Conservation (phyloP, 2,888 invertebrate species). For the Nomada ferruginata region DNA sequence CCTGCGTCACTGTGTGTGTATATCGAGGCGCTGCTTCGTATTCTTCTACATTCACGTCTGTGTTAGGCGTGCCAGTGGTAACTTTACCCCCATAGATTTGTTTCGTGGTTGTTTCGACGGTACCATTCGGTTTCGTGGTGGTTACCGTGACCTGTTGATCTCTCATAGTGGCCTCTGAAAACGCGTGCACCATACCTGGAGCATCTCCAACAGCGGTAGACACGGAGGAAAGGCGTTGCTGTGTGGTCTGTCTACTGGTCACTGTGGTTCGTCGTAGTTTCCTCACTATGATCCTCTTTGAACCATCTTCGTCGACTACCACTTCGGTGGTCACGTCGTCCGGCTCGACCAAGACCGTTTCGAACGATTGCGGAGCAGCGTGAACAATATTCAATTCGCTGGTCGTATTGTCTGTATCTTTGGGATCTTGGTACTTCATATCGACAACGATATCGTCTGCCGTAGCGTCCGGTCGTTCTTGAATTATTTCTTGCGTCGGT, state of each 20-base stretch:
- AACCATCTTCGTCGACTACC: conserved; percentile 91
- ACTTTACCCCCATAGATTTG: conserved; percentile 88
- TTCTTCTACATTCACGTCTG: conserved; percentile 88
- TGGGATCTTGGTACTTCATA: conserved; percentile 88
- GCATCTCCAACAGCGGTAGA: conserved; percentile 86
- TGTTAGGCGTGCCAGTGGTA: conserved; percentile 87
- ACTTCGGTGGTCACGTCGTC: conserved; percentile 93
- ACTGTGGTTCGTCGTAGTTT: conserved; percentile 89
- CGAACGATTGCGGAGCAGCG: conserved; percentile 90
- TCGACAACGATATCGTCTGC: conserved; percentile 89
- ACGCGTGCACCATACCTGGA: conserved; percentile 87
- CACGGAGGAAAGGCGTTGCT: conserved; percentile 86
- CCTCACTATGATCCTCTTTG: conserved; percentile 91
- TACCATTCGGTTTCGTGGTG: conserved; percentile 87
- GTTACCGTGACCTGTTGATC: conserved; percentile 88
- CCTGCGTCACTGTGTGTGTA: conserved; percentile 86
- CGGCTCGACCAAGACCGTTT: conserved; percentile 92
- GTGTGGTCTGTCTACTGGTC: conserved; percentile 87
- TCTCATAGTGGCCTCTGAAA: conserved; percentile 89
- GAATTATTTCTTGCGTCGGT: conserved; percentile 54
- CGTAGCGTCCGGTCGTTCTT: conserved; percentile 54
- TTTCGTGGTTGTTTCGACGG: conserved; percentile 87
- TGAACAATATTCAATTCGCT: conserved; percentile 90
- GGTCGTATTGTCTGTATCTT: conserved; percentile 85
- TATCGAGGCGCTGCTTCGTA: conserved; percentile 88